Base-by-base conservation (phyloP, 2,797 vertebrate species). In the Manis pentadactyla region DNA sequence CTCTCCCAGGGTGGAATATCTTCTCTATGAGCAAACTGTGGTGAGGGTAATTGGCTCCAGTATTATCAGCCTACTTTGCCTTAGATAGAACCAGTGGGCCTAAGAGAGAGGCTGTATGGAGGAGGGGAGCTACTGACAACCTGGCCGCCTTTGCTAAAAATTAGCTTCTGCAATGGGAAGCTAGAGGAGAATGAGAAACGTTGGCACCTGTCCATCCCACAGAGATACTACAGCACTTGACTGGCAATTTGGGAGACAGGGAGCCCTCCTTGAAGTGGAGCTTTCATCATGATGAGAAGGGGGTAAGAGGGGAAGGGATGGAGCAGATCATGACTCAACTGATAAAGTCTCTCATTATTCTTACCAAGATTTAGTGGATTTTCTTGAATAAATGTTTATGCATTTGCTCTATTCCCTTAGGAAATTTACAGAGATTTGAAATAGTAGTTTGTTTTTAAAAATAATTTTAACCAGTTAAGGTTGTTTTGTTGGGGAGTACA, bases 301-400 rank as follows among this genome's bases (percentile, higher is more conserved):
- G 4, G 4, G 6, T 2, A 9, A 7, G 39, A 73, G 23, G 5
- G 0, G 14, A 64, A 85, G 49, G 9, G 7, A 46, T 27, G 42
- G 53, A 66, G 21, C 37, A 29, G 68, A 42, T 64, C n/a, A 31
- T 73, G 46, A 75, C 66, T 89, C 23, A 39, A 21, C 11, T 37
- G 34, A 63, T 46, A 82, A 25, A 85, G 29, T 27, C 42, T 68
- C 12, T 79, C 27, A n/a, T 4, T 66, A 15, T 59, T 57, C 46
- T 75, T 55, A 64, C 17, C 23, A 93, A 93, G 64, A 66, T 74
- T 71, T 12, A 59, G 51, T 0, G 31, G 29, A 88, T 81, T 88
- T 96, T 86, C 66, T 95, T 81, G 55, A 93, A 71, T 77, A 92
- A 90, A 77, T 79, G 7, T 86, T 49, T 91, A 39, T 83, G 83